Percentiles rank a stretch among this genome's conserved stretches.
phyloP scores from a whole-genome alignment of 2,888 invertebrate genomes.

The Brachyopa scutellaris region DNA sequence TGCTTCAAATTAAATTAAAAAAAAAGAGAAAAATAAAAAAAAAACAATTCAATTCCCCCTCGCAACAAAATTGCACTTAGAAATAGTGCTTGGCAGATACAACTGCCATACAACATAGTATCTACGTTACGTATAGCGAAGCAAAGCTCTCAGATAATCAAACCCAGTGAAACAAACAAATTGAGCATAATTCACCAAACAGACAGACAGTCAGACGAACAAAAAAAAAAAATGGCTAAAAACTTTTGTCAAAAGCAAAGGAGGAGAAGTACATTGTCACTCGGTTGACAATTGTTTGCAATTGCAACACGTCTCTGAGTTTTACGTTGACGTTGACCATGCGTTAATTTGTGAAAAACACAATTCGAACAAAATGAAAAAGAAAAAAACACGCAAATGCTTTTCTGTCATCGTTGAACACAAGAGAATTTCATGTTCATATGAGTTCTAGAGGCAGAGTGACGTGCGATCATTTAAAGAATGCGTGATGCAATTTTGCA shows the following conservation, averaged over 20 bases:
- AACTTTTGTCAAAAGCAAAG: constrained; percentile 47
- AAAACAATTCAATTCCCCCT: constrained; percentile 25
- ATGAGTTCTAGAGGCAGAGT: constrained; percentile 26
- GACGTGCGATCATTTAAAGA: constrained; percentile 52
- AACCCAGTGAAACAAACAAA: constrained; percentile 61
- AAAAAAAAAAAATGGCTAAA: background rate
- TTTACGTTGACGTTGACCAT: constrained; percentile 49
- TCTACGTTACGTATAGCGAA: background rate
- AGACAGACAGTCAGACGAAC: constrained; percentile 41
- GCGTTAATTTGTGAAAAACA: constrained; percentile 53
- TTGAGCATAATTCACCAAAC: constrained; percentile 64
- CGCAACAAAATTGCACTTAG: constrained; percentile 51
- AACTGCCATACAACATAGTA: background rate
- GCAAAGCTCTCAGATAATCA: constrained; percentile 38
- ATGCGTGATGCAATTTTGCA: constrained; percentile 45
- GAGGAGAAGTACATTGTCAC: constrained; percentile 45
- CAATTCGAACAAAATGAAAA: background rate
- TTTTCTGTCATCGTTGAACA: constrained; percentile 6
- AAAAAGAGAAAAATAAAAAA: constrained; percentile 1
- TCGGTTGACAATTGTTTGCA: constrained; percentile 59
- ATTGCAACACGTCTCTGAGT: constrained; percentile 60
- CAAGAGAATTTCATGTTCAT: constrained; percentile 7
- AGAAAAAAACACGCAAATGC: constrained; percentile 1
- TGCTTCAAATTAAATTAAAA: constrained; percentile 62
- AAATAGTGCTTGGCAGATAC: too few relatives aligned